A percentile compares a stretch with the other conserved stretches of the same genome.
phyloP scores from a whole-genome alignment of 2,888 invertebrate genomes.

The Mythimna lalbum region DNA sequence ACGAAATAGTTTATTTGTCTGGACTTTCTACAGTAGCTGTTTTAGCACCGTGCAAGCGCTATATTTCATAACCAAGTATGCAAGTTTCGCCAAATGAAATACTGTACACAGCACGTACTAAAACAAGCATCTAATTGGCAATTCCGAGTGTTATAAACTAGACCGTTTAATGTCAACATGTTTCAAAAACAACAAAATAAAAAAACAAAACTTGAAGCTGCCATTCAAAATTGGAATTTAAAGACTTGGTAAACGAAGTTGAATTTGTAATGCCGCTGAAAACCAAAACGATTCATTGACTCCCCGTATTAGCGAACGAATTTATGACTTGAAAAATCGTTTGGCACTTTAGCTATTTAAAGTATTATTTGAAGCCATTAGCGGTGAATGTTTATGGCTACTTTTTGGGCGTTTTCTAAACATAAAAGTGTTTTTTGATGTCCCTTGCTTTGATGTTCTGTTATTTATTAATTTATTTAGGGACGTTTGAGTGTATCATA shows the following conservation, averaged over 20 bases:
- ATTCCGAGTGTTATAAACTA: constrained; percentile 51
- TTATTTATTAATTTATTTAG: constrained; percentile 67
- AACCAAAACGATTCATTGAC: constrained; percentile 56
- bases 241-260: neutral
- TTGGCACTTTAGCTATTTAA: constrained; percentile 71
- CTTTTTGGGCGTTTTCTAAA: constrained; percentile 70
- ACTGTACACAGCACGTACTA: constrained; percentile 16
- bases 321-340: constrained; percentile 72
- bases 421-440: constrained; percentile 65
- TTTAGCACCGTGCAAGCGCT: neutral
- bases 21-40: neutral
- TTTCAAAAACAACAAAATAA: constrained; percentile 37
- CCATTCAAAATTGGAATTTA: constrained; percentile 9
- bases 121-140: constrained; percentile 45
- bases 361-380: constrained; percentile 73
- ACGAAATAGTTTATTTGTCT: neutral
- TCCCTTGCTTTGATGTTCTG: constrained; percentile 67
- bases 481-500: constrained; percentile 37
- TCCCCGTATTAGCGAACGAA: constrained; percentile 60
- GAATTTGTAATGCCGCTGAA: constrained; percentile 13
- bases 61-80: constrained; percentile 11
- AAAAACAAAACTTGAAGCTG: constrained; percentile 3
- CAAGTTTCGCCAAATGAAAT: constrained; percentile 19
- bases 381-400: constrained; percentile 64
- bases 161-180: constrained; percentile 54